Evolutionary conservation across 2,113 vertebrate genomes (phyloP).

Genomic region (Oncorhynchus kisutch): DNA sequence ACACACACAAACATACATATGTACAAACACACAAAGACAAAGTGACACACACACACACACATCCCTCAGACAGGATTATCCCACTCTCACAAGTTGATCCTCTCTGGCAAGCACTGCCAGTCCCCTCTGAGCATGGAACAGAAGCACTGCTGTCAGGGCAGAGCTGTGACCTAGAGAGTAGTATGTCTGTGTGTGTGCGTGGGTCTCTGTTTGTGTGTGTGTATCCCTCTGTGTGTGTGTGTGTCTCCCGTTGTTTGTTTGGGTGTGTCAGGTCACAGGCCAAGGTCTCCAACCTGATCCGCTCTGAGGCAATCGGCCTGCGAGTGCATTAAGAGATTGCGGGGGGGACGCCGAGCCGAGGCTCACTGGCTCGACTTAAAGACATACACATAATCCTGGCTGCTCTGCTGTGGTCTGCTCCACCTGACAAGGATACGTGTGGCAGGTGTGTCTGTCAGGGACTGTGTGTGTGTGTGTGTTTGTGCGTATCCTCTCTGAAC

Average conservation of each 20-base stretch:
- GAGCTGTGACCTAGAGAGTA: conserved; percentile 30
- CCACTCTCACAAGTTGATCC: conserved; percentile 55
- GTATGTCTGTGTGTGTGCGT: conserved; percentile 36
- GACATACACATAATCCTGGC: conserved; percentile 29
- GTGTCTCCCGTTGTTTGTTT: conserved; percentile 7
- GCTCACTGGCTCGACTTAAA: conserved; percentile 1
- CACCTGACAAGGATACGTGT: not conserved
- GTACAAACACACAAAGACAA: not conserved
- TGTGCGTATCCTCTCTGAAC: not conserved
- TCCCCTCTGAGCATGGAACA: conserved; percentile 42
- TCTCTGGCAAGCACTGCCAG: conserved; percentile 55
- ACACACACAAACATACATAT: not conserved
- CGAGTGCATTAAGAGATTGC: conserved; percentile 63
- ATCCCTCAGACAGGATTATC: conserved; percentile 46
- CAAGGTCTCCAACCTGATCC: conserved; percentile 48
- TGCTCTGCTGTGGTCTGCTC: conserved; percentile 20
- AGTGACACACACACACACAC: not conserved
- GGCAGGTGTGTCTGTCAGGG: not conserved
- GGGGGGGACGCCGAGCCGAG: conserved; percentile 22
- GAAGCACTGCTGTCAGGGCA: conserved; percentile 32
- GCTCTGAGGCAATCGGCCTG: conserved; percentile 40
- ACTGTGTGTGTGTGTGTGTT: not conserved
- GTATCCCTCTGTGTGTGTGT: too few relatives aligned
- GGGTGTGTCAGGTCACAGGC: conserved; percentile 44
- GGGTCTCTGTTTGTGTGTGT: conserved; percentile 34